Base-by-base conservation (phyloP, 1,140 invertebrate species). In the Cotesia glomerata region DNA sequence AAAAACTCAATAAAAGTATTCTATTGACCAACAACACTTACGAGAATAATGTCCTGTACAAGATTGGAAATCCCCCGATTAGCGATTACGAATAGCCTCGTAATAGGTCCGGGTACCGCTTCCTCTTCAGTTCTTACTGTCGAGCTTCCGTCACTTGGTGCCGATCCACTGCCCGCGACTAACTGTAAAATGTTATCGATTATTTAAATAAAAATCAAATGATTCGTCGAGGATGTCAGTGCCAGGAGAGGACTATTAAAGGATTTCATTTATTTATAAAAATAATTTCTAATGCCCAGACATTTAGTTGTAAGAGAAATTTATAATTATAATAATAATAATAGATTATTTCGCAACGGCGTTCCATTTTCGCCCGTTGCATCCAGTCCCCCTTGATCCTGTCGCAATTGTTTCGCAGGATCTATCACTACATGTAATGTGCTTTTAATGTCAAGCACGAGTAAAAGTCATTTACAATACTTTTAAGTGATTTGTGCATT, bases 1-100 rank as follows among this genome's bases (percentile, higher is more conserved):
- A 26, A 26, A 26, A 26, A 26, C 1, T 26, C 26, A 18, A 18
- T 18, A 39, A 52, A 56, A 32, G 45, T 13, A 32, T n/a, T 69
- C 2, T 26, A 26, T 26, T 26, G 26, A 26, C 26, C 26, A 26
- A 58, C 61, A 51, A n/a, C 11, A 86, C 88, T 90, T 83, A 93
- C 92, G 81, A 95, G 89, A 86, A 95, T 95, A 76, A 95, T 90
- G 86, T 95, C 94, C 84, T 95, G 93, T 72, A 95, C 90, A 76
- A 95, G 89, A 84, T 95, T 95, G 77, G 94, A 92, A 77, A 95
- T 90, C 73, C 94, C 94, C 76, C 93, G 88, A 83, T 95, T 95
- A 75, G 93, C 93, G 74, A 95, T 91, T 75, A 95, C 93, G 81
- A 95, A 94, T 7, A 95, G 89, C 81, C 94, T 90, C 58, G 94